Conservation (phyloP, 2,888 invertebrate species). For the Bhutanitis thaidina region DNA sequence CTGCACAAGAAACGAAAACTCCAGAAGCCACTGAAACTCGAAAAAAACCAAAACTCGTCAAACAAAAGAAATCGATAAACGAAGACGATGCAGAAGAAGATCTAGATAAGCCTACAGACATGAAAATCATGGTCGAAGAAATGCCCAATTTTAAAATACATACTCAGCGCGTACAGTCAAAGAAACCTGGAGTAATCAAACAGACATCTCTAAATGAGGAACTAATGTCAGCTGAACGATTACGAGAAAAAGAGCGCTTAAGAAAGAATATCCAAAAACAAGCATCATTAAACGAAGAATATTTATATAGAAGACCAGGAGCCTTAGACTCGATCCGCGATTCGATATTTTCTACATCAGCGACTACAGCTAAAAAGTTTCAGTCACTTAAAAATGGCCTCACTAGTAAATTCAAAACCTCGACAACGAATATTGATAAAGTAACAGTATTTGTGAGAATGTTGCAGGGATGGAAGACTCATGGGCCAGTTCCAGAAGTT, state of each 20-base stretch:
- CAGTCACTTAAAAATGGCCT: conserved; percentile 89
- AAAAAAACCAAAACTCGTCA: conserved; percentile 86
- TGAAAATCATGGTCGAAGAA: conserved; percentile 82
- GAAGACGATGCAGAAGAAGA: conserved; percentile 85
- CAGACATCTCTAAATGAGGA: conserved; percentile 95
- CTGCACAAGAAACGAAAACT: conserved; percentile 41
- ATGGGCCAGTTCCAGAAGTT: conserved; percentile 73
- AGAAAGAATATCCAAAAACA: conserved; percentile 93
- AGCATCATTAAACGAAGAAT: conserved; percentile 92
- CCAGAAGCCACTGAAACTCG: conserved; percentile 77
- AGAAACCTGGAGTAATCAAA: conserved; percentile 84
- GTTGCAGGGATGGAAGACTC: conserved; percentile 88
- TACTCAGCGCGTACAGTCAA: conserved; percentile 61
- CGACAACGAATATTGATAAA: conserved; percentile 90
- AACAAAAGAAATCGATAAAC: conserved; percentile 92
- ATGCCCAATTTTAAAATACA: conserved; percentile 83
- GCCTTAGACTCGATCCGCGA: conserved; percentile 86
- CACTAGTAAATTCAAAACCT: conserved; percentile 90
- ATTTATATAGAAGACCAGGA: conserved; percentile 84
- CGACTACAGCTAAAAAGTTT: conserved; percentile 85
- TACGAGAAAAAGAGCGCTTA: conserved; percentile 90
- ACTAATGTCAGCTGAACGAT: conserved; percentile 91
- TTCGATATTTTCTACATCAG: conserved; percentile 85
- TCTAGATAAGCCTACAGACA: conserved; percentile 84
- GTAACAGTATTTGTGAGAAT: conserved; percentile 92